Conservation (phyloP, 2,888 invertebrate species). For the Lasiommata megera region DNA sequence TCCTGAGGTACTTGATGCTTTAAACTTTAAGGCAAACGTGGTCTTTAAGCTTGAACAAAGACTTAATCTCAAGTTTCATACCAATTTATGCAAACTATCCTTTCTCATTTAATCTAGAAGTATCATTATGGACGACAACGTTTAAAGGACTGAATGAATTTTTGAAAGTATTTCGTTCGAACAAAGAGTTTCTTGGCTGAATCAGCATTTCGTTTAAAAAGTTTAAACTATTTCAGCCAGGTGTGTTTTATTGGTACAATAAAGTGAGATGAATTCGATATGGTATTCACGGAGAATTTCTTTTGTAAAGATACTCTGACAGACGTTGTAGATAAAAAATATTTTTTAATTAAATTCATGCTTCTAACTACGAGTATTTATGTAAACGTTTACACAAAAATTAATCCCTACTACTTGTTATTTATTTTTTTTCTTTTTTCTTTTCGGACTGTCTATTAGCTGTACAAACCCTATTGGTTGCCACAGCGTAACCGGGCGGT, state of each 20-base stretch:
- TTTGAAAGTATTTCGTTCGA: constrained; percentile 7
- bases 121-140: constrained; percentile 6
- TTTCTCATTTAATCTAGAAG: constrained; percentile 13
- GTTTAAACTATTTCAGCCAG: constrained; percentile 1
- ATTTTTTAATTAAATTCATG: too few species aligned
- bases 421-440: too few species aligned
- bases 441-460: too few species aligned
- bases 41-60: constrained; percentile 2
- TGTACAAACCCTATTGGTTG: too few species aligned
- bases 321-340: too few species aligned
- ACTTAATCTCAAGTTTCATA: constrained; percentile 7
- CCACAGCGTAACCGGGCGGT: too few species aligned
- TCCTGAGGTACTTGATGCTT: too few species aligned
- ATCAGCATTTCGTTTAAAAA: constrained; percentile 1
- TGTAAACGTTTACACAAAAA: too few species aligned
- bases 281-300: constrained; percentile 2
- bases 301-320: not conserved
- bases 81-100: constrained; percentile 5
- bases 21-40: not conserved
- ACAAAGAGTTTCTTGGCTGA: constrained; percentile 8
- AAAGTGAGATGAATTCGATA: not conserved
- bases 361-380: too few species aligned
- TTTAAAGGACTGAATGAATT: constrained; percentile 11
- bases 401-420: too few species aligned
- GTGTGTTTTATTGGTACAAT: not conserved